Evolutionary conservation across 2,113 vertebrate genomes (phyloP), one percentile per base, ranked within the genome.

Genomic region (Fulica atra): DNA sequence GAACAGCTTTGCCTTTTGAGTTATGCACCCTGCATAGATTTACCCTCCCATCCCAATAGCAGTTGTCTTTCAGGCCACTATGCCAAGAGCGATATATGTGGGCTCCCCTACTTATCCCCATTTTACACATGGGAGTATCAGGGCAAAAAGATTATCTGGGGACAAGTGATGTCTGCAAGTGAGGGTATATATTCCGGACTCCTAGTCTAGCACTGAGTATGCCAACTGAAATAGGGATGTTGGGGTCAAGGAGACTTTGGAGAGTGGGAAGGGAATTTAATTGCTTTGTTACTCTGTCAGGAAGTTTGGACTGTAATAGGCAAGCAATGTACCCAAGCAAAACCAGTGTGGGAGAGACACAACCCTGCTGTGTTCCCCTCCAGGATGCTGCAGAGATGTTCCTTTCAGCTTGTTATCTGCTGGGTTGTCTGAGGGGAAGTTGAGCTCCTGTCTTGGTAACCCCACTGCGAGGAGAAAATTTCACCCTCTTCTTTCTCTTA

Each of bases 291-390:
- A 54, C 5, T 2, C 24, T 44, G 29, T 1, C 36, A 82, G 26
- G 8, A 18, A 44, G 15, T 16, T 68, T 46, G 31, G 12, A 72
- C 13, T 40, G 7, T 61, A 63, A 11, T 13, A 70, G 6, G 21
- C 29, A 71, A 79, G 4, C 10, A 68, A 10, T 8, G 9, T 53
- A 56, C 25, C 19, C 33, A 69, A 59, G 16, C 3, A 90, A 92
- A 85, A 79, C 6, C 33, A 29, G 9, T 1, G 1, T 0, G 1
- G 23, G 53, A 74, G 36, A 61, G 26, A 70, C 3, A 26, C 4
- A 63, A 50, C 8, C 4, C 1, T 3, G 1, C 35, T 16, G 2
- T 19, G 3, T 17, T 66, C 25, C 61, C 20, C 17, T 26, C 56
- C 7, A 51, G 63, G 42, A 28, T 50, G 6, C 6, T 89, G n/a